A percentile compares a stretch with the other conserved stretches of the same genome.
Conservation (phyloP, 2,888 invertebrate genomes). For the Aproaerema taeniolella region DNA sequence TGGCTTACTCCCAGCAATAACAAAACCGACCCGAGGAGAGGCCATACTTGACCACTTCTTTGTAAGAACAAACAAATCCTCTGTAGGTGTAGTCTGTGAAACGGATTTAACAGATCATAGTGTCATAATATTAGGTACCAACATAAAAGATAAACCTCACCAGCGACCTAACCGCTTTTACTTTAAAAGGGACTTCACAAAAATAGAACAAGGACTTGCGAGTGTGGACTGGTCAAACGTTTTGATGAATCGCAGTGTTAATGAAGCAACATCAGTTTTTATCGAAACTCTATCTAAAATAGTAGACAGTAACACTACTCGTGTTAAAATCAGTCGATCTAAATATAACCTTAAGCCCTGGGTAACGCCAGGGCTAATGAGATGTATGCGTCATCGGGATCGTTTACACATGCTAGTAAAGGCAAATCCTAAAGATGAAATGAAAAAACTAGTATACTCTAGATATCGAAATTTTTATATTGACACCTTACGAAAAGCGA, state of each 20-base stretch:
- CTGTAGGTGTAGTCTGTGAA: background rate
- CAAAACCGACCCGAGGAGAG: background rate
- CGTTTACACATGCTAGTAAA: too few species aligned
- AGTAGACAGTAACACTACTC: background rate
- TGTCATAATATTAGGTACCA: background rate
- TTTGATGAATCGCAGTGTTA: background rate
- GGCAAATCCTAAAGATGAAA: too few species aligned
- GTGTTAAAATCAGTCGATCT: background rate
- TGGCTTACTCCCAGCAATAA: background rate
- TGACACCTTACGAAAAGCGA: too few species aligned
- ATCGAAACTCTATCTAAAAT: background rate
- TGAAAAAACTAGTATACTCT: too few species aligned
- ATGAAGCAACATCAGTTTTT: background rate
- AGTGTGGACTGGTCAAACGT: background rate
- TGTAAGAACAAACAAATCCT: background rate
- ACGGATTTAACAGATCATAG: background rate
- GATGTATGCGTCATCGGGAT: too few species aligned
- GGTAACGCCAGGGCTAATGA: too few species aligned
- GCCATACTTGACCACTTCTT: slow-evolving; percentile 1
- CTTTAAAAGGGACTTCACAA: too few species aligned
- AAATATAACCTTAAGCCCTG: background rate
- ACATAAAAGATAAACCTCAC: background rate
- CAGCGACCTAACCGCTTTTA: background rate
- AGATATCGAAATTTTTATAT: too few species aligned
- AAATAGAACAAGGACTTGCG: background rate